phyloP scores from a whole-genome alignment of 2,113 vertebrate species.

The Rhegmatorhina hoffmannsi region DNA sequence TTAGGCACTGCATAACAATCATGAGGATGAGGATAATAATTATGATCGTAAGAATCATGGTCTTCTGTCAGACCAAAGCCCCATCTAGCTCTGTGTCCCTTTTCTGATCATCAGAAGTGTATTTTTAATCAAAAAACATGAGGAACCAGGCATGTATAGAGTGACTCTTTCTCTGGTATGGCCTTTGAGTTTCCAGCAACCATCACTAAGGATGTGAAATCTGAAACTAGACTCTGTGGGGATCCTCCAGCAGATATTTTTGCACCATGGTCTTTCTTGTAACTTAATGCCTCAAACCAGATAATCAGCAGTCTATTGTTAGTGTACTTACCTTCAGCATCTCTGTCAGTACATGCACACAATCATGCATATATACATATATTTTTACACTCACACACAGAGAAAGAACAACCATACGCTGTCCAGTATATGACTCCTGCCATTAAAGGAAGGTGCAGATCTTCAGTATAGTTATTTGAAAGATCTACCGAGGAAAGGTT shows the following conservation, averaged over 20 bases:
- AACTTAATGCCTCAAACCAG: not conserved
- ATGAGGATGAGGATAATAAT: not conserved
- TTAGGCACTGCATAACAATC: not conserved
- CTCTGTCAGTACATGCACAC: not conserved
- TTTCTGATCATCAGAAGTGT: not conserved
- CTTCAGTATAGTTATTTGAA: not conserved
- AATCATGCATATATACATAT: too few relatives aligned
- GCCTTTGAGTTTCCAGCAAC: not conserved
- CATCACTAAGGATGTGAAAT: not conserved
- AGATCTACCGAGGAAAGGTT: not conserved
- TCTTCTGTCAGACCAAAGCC: not conserved
- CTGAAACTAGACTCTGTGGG: not conserved
- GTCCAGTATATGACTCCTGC: not conserved
- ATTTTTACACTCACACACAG: rapidly evolving
- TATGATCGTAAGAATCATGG: not conserved
- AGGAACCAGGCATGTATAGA: not conserved
- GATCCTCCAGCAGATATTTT: not conserved
- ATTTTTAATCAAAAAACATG: not conserved
- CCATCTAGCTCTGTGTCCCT: not conserved
- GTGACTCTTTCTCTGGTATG: not conserved
- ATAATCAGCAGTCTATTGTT: not conserved
- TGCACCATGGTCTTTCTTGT: not conserved
- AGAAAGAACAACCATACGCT: not conserved
- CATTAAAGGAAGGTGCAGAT: not conserved
- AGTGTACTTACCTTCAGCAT: not conserved